These are phyloP conservation scores for Cheilosia urbana DNA, from an alignment of 2,888 invertebrate genomes.

Conservation along the genomic window DNA sequence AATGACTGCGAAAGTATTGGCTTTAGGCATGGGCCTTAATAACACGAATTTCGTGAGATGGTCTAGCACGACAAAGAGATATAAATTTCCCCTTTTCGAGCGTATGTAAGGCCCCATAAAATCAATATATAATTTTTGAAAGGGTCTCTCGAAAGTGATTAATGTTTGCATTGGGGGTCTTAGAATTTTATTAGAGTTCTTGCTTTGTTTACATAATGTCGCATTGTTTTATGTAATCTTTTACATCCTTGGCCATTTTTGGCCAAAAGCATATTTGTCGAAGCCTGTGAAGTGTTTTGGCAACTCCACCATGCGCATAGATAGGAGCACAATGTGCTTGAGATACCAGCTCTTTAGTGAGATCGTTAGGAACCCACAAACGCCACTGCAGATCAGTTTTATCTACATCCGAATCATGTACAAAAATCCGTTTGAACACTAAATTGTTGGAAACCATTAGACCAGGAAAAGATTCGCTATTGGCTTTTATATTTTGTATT, in stretches of 20 bases:
- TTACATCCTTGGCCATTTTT: conserved; percentile 45
- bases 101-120: too few species aligned
- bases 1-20: too few species aligned
- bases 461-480: background rate
- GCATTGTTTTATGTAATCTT: conserved; percentile 30
- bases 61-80: too few species aligned
- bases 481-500: background rate
- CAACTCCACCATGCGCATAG: conserved; percentile 41
- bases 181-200: conserved; percentile 26
- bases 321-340: background rate
- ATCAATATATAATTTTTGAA: conserved; percentile 10
- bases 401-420: background rate
- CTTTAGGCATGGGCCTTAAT: too few species aligned
- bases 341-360: background rate
- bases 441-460: background rate
- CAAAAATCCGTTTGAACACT: background rate
- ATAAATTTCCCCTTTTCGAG: too few species aligned
- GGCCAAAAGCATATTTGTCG: conserved; percentile 72
- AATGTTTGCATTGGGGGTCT: conserved; percentile 19
- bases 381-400: background rate
- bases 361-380: background rate
- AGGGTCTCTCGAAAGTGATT: conserved; percentile 19
- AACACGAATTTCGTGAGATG: too few species aligned
- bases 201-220: conserved; percentile 35
- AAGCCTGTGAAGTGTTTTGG: conserved; percentile 40